A percentile compares a stretch with the other conserved stretches of the same genome.
These are phyloP conservation scores for Sitophilus oryzae DNA, from an alignment of 1,140 invertebrate species.

Conservation along the genomic window DNA sequence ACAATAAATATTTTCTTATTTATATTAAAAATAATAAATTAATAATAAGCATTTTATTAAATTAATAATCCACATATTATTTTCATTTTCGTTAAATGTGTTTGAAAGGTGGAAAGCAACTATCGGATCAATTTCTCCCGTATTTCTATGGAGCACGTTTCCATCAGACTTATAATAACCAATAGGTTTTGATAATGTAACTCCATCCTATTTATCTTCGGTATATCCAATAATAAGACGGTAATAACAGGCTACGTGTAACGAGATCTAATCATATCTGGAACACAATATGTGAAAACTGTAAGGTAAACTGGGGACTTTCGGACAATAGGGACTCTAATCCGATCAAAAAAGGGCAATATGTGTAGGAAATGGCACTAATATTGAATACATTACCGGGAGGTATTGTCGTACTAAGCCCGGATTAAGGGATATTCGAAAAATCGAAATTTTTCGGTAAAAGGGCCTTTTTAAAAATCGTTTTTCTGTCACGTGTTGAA, in stretches of 20 bases:
- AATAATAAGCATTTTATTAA: too few species aligned
- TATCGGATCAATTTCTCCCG: too few species aligned
- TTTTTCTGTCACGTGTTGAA: slow-evolving; percentile 20
- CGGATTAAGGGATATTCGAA: slow-evolving; percentile 17
- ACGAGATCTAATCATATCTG: slow-evolving; percentile 10
- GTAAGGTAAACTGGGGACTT: slow-evolving; percentile 2
- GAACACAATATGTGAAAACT: slow-evolving; percentile 11
- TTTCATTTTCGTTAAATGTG: too few species aligned
- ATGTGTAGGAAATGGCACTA: slow-evolving; percentile 22
- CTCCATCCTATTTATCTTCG: background rate
- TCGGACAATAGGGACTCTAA: slow-evolving; percentile 12
- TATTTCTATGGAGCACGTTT: too few species aligned
- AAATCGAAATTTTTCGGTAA: slow-evolving; percentile 10
- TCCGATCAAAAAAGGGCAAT: slow-evolving; percentile 26
- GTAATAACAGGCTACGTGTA: slow-evolving; percentile 16
- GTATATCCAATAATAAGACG: slow-evolving; percentile 10
- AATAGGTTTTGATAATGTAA: slow-evolving; percentile 8
- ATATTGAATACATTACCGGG: slow-evolving; percentile 25
- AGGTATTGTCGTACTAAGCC: slow-evolving; percentile 18
- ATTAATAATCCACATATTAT: too few species aligned
- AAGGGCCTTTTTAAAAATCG: slow-evolving; percentile 11
- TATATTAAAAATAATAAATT: too few species aligned
- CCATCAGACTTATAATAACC: too few species aligned
- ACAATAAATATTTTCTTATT: too few species aligned
- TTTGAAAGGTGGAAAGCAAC: too few species aligned